Base-by-base conservation (phyloP, 2,797 vertebrate genomes). In the Micrastur ruficollis region DNA sequence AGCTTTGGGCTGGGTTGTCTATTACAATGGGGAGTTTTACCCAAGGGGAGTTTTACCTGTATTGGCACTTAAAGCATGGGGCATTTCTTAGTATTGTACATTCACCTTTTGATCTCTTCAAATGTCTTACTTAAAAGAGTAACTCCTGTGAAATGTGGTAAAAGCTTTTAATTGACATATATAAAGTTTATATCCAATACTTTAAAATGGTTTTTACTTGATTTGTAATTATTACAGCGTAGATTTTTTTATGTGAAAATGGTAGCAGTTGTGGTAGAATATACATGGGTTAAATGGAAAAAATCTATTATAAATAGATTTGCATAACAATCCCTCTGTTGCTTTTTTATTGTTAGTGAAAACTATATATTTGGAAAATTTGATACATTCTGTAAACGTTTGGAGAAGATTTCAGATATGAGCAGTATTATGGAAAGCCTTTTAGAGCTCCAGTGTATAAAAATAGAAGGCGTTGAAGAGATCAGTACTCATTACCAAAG, bases 291-390 rank as follows among this genome's bases (percentile, higher is more conserved):
- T 75, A 68, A 91, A 76, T n/a, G 56, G 46, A 74, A 76, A 79
- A 86, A 40, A 65, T 52, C 3, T 56, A 7, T 81, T 79, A 40
- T 22, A 63, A 81, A 65, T 34, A 73, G 8, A 52, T 81, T 86
- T 95, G 53, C 42, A 27, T 85, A 86, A 71, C n/a, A 66, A 36
- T 59, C 20, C 3, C 26, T 81, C 55, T 93, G 13, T 76, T 85
- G 11, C 29, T 80, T 91, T 91, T 72, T 90, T 74, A 31, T 70
- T 91, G 58, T 59, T 94, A 99, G 99, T 97, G 98, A 99, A 92
- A 99, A 99, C 96, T 98, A 98, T 75, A 99, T 99, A 92, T 99
- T 99, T 89, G 98, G 99, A 81, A 99, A 99, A 98, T 98, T 99
- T 87, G 98, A 98, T 42, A 96, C 98, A 15, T 99, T 99, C 97